Base-by-base conservation (phyloP, 2,888 invertebrate species). In the Lepidochrysops patricia region DNA sequence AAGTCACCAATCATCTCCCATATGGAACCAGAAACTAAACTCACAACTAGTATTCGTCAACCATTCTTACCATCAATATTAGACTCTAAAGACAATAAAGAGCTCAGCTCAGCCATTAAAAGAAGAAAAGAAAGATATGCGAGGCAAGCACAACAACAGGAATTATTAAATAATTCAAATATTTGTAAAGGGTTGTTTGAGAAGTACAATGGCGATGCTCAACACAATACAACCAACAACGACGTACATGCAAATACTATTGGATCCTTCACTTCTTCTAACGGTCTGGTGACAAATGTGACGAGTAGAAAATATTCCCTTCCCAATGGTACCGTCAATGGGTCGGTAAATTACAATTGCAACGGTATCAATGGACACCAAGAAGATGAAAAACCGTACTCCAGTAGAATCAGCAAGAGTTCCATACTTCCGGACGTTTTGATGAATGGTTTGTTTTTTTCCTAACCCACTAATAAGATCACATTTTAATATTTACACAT, bases 41-140 rank as follows among this genome's bases (percentile, higher is more conserved):
- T 70, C 60, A 64, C 69, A 57, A 76, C 71, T 69, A 74, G 72
- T 63, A 66, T 72, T 27, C 77, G 78, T 62, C 62, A 75, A 49
- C 66, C 69, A 60, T 79, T 72, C 62, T 66, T 80, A 62, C 80
- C 84, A 2, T 69, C 80, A 1, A 75, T 84, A 52, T 67, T 76
- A 63, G 83, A 85, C 37, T 79, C 78, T 59, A 85, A 83, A 62
- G 87, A 88, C 52, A 83, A 79, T 72, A 94, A 93, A 72, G 96
- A 96, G 69, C 92, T 96, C 27, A 96, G 94, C 27, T 94, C 96
- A 50, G 95, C 95, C 58, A 86, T 97, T 64, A 91, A 94, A 70
- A 91, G 96, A 70, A 90, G 97, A 63, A 90, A 96, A 63, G 96
- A 96, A 74, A 91, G 97, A 65, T 96, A 94, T 52, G 96, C 96